Evolutionary conservation across 2,888 invertebrate species (phyloP).

Genomic region (Melinaea menophilus): DNA sequence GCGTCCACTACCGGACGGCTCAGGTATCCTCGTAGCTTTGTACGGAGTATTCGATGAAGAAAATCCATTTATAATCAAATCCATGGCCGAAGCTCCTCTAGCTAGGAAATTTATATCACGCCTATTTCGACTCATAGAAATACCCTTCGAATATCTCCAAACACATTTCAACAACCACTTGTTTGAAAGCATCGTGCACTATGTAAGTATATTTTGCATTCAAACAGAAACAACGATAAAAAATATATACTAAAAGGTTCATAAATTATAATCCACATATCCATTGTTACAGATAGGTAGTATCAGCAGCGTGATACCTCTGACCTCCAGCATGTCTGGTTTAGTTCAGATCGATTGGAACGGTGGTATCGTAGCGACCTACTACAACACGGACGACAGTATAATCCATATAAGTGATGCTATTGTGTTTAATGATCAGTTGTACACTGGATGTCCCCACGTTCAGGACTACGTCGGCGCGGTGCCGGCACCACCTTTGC

Average conservation of each 20-base stretch:
- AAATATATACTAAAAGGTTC: no score
- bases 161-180: slow-evolving; percentile 81
- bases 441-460: slow-evolving; percentile 84
- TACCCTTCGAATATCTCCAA: slow-evolving; percentile 81
- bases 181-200: slow-evolving; percentile 79
- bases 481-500: slow-evolving; percentile 76
- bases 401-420: slow-evolving; percentile 80
- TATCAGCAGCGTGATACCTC: slow-evolving; percentile 67
- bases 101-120: slow-evolving; percentile 82
- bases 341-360: slow-evolving; percentile 83
- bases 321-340: slow-evolving; percentile 70
- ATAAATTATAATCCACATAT: no score
- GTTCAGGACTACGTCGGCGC: slow-evolving; percentile 79
- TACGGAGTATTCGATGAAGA: slow-evolving; percentile 74
- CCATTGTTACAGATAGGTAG: slow-evolving; percentile 79
- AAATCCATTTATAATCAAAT: slow-evolving; percentile 74
- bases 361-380: slow-evolving; percentile 84
- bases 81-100: slow-evolving; percentile 79
- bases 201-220: slow-evolving; percentile 58
- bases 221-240: no score
- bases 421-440: slow-evolving; percentile 79
- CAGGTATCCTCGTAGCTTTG: slow-evolving; percentile 82
- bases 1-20: slow-evolving; percentile 75
- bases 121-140: slow-evolving; percentile 76
- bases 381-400: slow-evolving; percentile 80